phyloP scores from a whole-genome alignment of 2,797 vertebrate species.

The Cuculus canorus region DNA sequence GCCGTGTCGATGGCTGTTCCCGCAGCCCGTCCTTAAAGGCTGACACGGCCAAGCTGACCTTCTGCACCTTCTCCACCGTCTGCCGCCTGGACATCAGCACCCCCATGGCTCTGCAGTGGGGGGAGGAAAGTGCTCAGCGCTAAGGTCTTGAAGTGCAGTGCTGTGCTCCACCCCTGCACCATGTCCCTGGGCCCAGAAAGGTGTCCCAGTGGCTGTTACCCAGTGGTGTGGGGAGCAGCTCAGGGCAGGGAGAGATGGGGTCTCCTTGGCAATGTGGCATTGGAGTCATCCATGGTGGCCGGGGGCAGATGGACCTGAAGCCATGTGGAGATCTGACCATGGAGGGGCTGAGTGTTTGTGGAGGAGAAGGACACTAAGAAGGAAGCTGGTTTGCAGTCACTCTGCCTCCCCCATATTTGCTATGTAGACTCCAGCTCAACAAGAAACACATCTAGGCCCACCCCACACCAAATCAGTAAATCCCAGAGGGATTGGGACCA shows the following conservation, averaged over 20 bases:
- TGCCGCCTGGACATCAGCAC: slow-evolving; percentile 94
- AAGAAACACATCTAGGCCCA: background rate
- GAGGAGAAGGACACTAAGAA: background rate
- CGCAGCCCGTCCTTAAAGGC: slow-evolving; percentile 92
- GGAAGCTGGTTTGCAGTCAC: background rate
- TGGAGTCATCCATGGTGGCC: background rate
- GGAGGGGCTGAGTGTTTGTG: background rate
- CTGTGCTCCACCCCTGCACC: background rate
- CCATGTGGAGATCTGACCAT: background rate
- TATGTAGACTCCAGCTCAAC: background rate
- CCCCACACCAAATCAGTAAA: background rate
- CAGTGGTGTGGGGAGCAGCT: accelerated
- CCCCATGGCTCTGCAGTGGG: slow-evolving; percentile 85
- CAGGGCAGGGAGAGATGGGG: background rate
- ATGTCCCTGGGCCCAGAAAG: background rate
- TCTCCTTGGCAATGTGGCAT: background rate
- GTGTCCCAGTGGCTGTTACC: accelerated
- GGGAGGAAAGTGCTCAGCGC: background rate
- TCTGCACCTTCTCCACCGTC: slow-evolving; percentile 98
- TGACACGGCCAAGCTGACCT: slow-evolving; percentile 91
- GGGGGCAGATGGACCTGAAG: background rate
- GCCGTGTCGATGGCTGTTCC: slow-evolving; percentile 78
- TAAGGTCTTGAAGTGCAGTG: accelerated
- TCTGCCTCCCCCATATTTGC: background rate
- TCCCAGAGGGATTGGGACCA: background rate